These are phyloP conservation scores for Drosophila saltans DNA, from an alignment of 1,140 invertebrate species.

Conservation along the genomic window DNA sequence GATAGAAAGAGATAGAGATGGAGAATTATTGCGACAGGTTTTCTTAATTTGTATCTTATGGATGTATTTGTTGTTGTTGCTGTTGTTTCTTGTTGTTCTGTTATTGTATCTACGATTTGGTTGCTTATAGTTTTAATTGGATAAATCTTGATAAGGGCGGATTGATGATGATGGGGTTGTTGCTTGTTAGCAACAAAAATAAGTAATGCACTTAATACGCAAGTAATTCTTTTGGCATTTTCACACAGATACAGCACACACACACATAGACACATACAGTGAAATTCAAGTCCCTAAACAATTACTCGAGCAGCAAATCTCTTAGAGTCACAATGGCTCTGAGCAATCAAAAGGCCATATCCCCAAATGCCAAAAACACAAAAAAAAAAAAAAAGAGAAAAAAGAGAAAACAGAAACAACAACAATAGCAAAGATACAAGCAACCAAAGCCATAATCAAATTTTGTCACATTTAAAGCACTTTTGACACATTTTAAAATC, in stretches of 20 bases:
- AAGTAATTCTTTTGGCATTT: constrained; percentile 21
- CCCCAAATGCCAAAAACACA: constrained; percentile 9
- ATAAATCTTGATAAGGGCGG: constrained; percentile 13
- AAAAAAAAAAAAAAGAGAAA: too few species aligned
- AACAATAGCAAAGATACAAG: constrained; percentile 16
- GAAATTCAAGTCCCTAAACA: constrained; percentile 41
- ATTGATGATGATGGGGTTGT: constrained; percentile 1
- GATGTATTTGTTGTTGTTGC: neutral
- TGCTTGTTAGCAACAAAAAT: neutral
- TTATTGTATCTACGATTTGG: neutral
- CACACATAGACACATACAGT: neutral
- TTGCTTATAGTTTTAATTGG: constrained; percentile 31
- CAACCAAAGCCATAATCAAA: constrained; percentile 50
- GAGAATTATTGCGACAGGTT: constrained; percentile 72
- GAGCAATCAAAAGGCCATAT: constrained; percentile 58
- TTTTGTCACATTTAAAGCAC: constrained; percentile 72
- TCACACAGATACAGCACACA: neutral
- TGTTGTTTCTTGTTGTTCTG: too few species aligned
- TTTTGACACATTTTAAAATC: constrained; percentile 79
- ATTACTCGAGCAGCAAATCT: constrained; percentile 40
- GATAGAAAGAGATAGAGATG: neutral
- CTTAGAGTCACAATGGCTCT: constrained; percentile 41
- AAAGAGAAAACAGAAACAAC: neutral
- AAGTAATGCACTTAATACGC: constrained; percentile 10
- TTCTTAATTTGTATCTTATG: constrained; percentile 63